Evolutionary conservation across 2,888 invertebrate genomes (phyloP), one percentile per base, ranked within the genome.

Genomic region (Brachylomia viminalis): DNA sequence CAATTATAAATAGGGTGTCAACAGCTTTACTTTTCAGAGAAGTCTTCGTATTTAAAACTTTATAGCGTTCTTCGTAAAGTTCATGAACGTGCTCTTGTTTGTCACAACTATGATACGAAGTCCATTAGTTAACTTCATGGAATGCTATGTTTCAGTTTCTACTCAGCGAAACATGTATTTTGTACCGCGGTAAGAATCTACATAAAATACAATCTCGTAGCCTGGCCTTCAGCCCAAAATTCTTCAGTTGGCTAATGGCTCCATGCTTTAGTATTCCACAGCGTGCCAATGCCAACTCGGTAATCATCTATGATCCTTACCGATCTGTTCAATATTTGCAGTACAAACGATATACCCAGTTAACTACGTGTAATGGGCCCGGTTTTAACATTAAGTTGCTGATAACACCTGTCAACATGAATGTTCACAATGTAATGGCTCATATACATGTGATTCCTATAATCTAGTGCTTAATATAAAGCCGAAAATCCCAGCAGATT

Each of bases 281-380:
- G 68, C 61, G 73, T 67, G 64, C 71, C 77, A 77, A 77, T 75
- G 75, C 80, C 85, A 82, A 82, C 49, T 71, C 59, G 62, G 61
- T 75, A 79, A 84, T 87, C 81, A 79, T 86, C 87, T 82, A 83
- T 79, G 82, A 80, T 81, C 77, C 80, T 80, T 84, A 64, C 68
- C 52, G 68, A 88, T 86, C 86, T 82, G 45, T 75, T 66, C 58
- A 73, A 75, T 88, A 86, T 89, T 88, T 87, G 80, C 79, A 10
- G 42, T 38, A 64, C 45, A 66, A 70, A 76, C 74, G 83, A 82
- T 73, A 79, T 79, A 83, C 66, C 62, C 66, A 71, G 69, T 69
- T 56, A 84, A 80, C 33, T 68, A 20, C 15, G 13, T 59, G 27
- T 59, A 69, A 65, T 65, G n/a, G 58, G 66, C 27, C 20, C 15